phyloP scores from a whole-genome alignment of 1,140 invertebrate genomes.

The Maconellicoccus hirsutus region DNA sequence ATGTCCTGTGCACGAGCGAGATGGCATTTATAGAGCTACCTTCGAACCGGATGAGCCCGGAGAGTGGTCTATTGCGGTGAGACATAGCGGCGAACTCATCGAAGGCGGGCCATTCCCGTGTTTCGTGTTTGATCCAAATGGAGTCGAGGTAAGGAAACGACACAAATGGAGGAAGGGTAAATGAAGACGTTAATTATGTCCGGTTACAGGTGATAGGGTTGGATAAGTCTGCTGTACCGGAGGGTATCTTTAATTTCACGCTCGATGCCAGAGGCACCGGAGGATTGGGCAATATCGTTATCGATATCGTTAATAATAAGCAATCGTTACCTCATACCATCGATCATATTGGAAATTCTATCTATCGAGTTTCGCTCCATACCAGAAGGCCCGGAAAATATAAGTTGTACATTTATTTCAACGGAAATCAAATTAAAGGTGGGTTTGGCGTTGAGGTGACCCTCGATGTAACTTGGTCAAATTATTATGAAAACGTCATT shows the following conservation, averaged over 20 bases:
- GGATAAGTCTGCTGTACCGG: conserved; percentile 52
- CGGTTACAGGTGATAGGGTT: conserved; percentile 44
- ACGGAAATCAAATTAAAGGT: conserved; percentile 90
- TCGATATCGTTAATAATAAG: conserved; percentile 78
- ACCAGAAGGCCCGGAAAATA: conserved; percentile 85
- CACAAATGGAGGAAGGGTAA: not conserved
- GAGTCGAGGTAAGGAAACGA: conserved; percentile 53
- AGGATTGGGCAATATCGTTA: conserved; percentile 73
- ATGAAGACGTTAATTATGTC: not conserved
- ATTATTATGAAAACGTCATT: no score
- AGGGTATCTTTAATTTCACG: conserved; percentile 57
- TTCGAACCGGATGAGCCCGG: conserved; percentile 95
- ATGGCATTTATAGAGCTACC: conserved; percentile 77
- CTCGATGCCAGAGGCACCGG: conserved; percentile 72
- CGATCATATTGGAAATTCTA: conserved; percentile 65
- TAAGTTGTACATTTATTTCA: conserved; percentile 86
- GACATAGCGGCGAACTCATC: conserved; percentile 90
- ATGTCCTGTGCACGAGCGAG: conserved; percentile 62
- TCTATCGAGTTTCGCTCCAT: conserved; percentile 79
- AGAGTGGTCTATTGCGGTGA: conserved; percentile 90
- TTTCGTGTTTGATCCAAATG: conserved; percentile 90
- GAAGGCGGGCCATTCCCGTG: conserved; percentile 93
- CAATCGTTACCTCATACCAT: conserved; percentile 70
- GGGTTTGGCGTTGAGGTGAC: not conserved
- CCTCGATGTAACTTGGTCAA: no score